Base-by-base conservation (phyloP, 2,113 vertebrate genomes). In the Recurvirostra avosetta region DNA sequence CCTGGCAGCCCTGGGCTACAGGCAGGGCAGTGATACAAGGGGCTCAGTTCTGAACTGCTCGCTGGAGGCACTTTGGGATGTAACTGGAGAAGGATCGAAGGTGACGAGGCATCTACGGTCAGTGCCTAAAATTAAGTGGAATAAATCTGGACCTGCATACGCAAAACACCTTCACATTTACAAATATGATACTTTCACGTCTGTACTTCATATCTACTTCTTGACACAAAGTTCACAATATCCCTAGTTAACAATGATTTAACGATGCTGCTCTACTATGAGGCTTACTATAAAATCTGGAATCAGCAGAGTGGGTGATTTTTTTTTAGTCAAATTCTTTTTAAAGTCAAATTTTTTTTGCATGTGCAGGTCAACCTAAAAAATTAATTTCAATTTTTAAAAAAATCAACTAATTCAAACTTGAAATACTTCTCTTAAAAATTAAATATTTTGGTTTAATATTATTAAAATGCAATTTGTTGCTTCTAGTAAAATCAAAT, bases 121-220 rank as follows among this genome's bases (percentile, higher is more conserved):
- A 96, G 38, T n/a, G 65, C 43, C 84, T 95, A 96, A 95, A 97
- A 94, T 94, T 78, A 97, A 92, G 52, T 12, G 30, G 68, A 95
- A 78, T 75, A 84, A 81, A 97, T 75, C 43, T 52, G 61, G 70
- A 63, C 56, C 22, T 87, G 56, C 68, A 49, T 16, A 71, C 8
- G 23, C 80, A 96, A 87, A 91, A 76, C 72, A 20, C 5, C 36
- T 15, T 88, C 58, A 36, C 34, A 68, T 59, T 78, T 74, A 77
- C 34, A 94, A 27, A 52, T 21, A 58, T 3, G 9, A 25, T 6
- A 77, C 40, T 67, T 85, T 26, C 40, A 76, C 12, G 30, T 32
- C 82, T 49, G 29, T 2, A 2, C 19, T 72, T 45, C 2, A 2
- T 26, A 47, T 12, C 19, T 43, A 43, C 27, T 84, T 91, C 83